Evolutionary conservation across 2,113 vertebrate genomes (phyloP), one percentile per base, ranked within the genome.

Genomic region (Phrynosoma platyrhinos): DNA sequence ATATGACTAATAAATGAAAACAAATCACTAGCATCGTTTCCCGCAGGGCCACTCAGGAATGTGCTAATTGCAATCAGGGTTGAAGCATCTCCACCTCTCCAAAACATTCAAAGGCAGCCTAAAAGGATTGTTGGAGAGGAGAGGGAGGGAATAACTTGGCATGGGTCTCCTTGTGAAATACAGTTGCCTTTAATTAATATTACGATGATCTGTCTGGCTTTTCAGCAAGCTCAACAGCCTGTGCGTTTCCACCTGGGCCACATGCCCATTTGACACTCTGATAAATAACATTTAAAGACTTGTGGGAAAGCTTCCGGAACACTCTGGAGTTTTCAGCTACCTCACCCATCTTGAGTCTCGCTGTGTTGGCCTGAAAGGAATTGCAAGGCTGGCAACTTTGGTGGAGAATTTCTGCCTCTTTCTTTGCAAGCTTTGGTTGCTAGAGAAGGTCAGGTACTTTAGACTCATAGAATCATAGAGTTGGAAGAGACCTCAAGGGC

Each of bases 251-350:
- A 91, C 32, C 77, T 62, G 82, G 78, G 83, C 79, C 23, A 62
- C 1, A n/a, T 25, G 80, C 55, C 66, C 52, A 30, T 53, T 90
- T 82, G 40, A 68, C 69, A 21, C 79, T 88, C 47, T 30, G 81
- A 3, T 81, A 89, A 89, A 85, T 55, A 85, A 68, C 52, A 84
- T 62, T 40, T 66, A 4, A 1, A 79, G 85, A 18, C 88, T n/a
- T 90, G 36, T 36, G 23, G 0, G 3, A 47, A 30, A 30, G 78
- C 71, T 85, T 76, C 78, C 85, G 42, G 80, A 69, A 42, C n/a
- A 30, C 32, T 55, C n/a, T 21, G 20, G 52, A 55, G 47, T 52
- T 30, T 52, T 86, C 0, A 0, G 1, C 55, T 40, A 21, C 3
- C 1, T 79, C 55, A 2, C 13, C 53, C 42, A 69, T 80, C 40